Conservation (phyloP, 2,888 invertebrate species). For the Hypercompe scribonia region DNA sequence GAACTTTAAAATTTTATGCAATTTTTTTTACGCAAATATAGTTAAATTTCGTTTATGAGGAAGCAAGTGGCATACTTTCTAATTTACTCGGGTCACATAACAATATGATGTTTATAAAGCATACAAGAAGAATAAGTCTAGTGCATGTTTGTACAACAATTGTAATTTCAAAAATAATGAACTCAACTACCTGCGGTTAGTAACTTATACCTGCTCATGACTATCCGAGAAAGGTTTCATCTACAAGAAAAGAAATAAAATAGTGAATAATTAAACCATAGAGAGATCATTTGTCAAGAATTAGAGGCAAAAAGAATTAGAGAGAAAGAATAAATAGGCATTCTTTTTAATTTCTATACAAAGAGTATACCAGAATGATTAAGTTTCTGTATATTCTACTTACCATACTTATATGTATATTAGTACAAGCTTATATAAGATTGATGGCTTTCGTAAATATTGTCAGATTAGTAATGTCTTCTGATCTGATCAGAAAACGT, state of each 20-base stretch:
- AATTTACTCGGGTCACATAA: constrained; percentile 45
- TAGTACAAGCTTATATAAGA: not conserved
- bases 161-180: constrained; percentile 66
- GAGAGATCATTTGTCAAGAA: constrained; percentile 40
- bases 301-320: constrained; percentile 31
- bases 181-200: constrained; percentile 74
- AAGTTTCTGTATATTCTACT: not conserved
- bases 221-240: constrained; percentile 86
- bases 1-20: constrained; percentile 3
- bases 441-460: not conserved
- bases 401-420: not conserved
- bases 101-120: constrained; percentile 52
- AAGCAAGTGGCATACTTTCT: constrained; percentile 53
- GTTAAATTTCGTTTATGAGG: constrained; percentile 48
- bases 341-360: constrained; percentile 1
- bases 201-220: constrained; percentile 83
- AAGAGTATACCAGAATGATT: not conserved
- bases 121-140: constrained; percentile 49
- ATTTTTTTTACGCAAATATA: constrained; percentile 11
- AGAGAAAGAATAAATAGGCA: constrained; percentile 23
- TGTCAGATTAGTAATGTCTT: not conserved
- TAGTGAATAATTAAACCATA: constrained; percentile 21
- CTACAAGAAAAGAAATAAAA: constrained; percentile 83
- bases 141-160: constrained; percentile 61
- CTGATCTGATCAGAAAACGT: not conserved